Evolutionary conservation across 2,113 vertebrate species (phyloP), one percentile per base, ranked within the genome.

Genomic region (Kobus ellipsiprymnus): DNA sequence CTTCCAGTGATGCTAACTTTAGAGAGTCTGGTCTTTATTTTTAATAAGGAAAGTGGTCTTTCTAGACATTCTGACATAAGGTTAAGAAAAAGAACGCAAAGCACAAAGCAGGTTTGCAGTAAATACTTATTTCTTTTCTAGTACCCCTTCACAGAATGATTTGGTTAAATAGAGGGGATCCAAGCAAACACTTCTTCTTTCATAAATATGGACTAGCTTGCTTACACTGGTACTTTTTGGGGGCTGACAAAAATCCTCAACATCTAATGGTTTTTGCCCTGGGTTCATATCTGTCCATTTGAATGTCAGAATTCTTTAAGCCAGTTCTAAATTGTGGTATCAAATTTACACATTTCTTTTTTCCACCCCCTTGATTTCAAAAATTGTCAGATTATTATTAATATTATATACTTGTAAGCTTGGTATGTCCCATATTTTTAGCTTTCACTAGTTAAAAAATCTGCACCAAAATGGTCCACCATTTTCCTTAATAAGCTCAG

Each of bases 371-470:
- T 67, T 82, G 13, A 94, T 85, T 94, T 81, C 5, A 90, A 96
- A 96, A 81, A 90, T 11, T 50, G 36, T 88, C 33, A 30, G 44
- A 84, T 2, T 71, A 52, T 52, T 67, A 92, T 14, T 77, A 44
- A 77, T 77, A 77, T 44, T 44, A 77, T 77, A 77, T 77, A 77
- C 23, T 77, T 77, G 36, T 9, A 96, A 86, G 5, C n/a, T 57
- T 87, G 30, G 6, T 60, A 90, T 62, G 23, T 77, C 6, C 36
- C 71, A 77, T 44, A 44, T 36, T 80, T 59, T 78, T 40, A 88
- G 50, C 78, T 88, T 96, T 91, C 67, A 84, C 29, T 88, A 59
- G 30, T 90, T 77, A 93, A 91, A 91, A 95, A 87, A 71, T 84
- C 33, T 86, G 21, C 2, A 97, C 59, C 27, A 44, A 87, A 94